Conservation (phyloP, 1,140 invertebrate genomes). For the Sweltsa coloradensis region DNA sequence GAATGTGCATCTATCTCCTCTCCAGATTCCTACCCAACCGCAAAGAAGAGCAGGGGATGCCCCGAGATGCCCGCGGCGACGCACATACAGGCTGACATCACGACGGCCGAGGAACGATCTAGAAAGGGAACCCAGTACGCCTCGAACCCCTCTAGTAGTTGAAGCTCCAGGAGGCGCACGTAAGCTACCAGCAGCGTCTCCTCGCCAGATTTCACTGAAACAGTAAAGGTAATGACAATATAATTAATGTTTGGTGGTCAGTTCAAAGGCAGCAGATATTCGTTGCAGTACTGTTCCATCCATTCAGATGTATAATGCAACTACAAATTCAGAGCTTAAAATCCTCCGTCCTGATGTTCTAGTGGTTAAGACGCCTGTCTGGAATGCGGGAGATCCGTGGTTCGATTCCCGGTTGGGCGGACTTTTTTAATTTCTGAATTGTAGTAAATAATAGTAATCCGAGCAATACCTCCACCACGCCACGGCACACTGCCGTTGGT, state of each 20-base stretch:
- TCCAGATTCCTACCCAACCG: not conserved
- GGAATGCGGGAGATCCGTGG: not conserved
- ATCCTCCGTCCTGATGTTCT: not conserved
- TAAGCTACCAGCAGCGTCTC: slow-evolving; percentile 6
- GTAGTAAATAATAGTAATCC: not conserved
- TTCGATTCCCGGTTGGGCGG: not conserved
- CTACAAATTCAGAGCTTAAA: not conserved
- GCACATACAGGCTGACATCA: slow-evolving; percentile 1
- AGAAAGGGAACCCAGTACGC: slow-evolving; percentile 20
- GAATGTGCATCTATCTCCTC: not conserved
- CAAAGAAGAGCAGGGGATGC: not conserved
- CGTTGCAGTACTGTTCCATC: too few species aligned
- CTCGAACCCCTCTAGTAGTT: slow-evolving; percentile 22
- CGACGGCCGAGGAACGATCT: slow-evolving; percentile 1
- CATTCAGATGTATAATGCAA: too few species aligned
- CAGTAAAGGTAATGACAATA: not conserved
- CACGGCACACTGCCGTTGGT: not conserved
- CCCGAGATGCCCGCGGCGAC: not conserved
- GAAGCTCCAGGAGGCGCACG: slow-evolving; percentile 16
- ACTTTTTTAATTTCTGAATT: not conserved
- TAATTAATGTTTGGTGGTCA: too few species aligned
- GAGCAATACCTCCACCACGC: not conserved
- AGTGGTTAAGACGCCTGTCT: not conserved
- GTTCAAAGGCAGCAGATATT: too few species aligned
- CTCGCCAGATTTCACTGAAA: slow-evolving; percentile 12